phyloP scores from a whole-genome alignment of 2,888 invertebrate species.

The Hermaeophaga mercurialis region DNA sequence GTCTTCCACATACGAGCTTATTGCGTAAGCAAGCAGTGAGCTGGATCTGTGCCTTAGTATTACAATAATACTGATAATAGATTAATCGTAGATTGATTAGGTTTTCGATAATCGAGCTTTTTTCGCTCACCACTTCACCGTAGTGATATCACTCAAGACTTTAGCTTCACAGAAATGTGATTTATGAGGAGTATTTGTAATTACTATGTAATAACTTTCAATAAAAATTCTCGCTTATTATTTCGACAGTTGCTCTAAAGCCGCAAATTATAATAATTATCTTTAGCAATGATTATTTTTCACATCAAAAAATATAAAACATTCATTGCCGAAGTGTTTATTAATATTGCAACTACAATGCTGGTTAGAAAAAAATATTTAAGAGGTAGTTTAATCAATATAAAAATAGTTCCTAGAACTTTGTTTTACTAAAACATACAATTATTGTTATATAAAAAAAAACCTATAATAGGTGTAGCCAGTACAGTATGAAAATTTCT shows the following conservation, averaged over 20 bases:
- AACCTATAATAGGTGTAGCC: no score
- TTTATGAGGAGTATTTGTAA: slow-evolving; percentile 19
- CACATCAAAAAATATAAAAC: no score
- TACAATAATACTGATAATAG: slow-evolving; percentile 58
- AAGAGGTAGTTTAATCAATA: no score
- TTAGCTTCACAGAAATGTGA: slow-evolving; percentile 25
- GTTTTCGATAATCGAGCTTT: slow-evolving; percentile 55
- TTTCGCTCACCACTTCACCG: slow-evolving; percentile 50
- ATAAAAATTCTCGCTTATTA: slow-evolving; percentile 9
- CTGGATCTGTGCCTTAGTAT: slow-evolving; percentile 61
- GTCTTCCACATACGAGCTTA: slow-evolving; percentile 58
- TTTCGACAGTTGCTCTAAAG: slow-evolving; percentile 7
- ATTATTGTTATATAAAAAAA: no score
- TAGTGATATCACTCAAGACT: slow-evolving; percentile 23
- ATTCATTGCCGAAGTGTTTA: no score
- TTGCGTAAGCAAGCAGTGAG: slow-evolving; percentile 57
- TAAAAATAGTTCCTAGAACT: no score
- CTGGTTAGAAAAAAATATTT: no score
- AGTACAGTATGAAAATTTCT: no score
- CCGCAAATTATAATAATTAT: slow-evolving; percentile 5
- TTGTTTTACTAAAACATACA: no score
- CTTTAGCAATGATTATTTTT: slow-evolving; percentile 2
- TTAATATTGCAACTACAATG: no score
- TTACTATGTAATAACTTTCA: slow-evolving; percentile 29
- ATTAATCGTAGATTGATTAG: slow-evolving; percentile 55